Percentiles rank a stretch among this genome's conserved stretches.
These are phyloP conservation scores for Cydia pomonella DNA, from an alignment of 1,140 invertebrate species.

Conservation along the genomic window DNA sequence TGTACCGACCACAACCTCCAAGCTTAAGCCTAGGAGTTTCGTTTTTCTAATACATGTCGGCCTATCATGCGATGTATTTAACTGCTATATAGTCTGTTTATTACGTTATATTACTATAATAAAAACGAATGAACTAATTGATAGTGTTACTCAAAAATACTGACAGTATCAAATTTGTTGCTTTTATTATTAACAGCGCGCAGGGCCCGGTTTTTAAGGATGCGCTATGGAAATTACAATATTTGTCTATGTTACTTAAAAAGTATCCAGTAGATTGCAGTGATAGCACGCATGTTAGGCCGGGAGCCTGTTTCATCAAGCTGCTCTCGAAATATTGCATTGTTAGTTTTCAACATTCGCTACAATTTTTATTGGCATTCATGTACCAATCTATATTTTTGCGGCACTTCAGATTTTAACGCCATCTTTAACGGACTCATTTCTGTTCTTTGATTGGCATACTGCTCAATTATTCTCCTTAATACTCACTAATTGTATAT, in stretches of 20 bases:
- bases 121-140: neutral
- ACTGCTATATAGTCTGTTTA: neutral
- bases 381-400: no score
- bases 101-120: neutral
- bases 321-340: neutral
- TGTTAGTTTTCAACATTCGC: no score
- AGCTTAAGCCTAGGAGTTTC: neutral
- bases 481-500: neutral
- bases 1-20: slow-evolving; percentile 50
- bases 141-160: neutral
- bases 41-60: neutral
- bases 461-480: neutral
- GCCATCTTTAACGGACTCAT: no score
- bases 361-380: neutral
- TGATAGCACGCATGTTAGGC: neutral
- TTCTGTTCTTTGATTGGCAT: no score
- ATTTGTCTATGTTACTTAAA: no score
- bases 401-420: no score
- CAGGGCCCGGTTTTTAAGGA: no score
- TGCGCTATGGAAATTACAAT: no score
- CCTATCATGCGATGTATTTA: neutral
- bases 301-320: neutral
- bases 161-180: neutral
- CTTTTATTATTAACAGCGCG: no score
- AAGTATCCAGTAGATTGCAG: neutral